Conservation (phyloP, 2,113 vertebrate species). For the Toxotes chatareus region DNA sequence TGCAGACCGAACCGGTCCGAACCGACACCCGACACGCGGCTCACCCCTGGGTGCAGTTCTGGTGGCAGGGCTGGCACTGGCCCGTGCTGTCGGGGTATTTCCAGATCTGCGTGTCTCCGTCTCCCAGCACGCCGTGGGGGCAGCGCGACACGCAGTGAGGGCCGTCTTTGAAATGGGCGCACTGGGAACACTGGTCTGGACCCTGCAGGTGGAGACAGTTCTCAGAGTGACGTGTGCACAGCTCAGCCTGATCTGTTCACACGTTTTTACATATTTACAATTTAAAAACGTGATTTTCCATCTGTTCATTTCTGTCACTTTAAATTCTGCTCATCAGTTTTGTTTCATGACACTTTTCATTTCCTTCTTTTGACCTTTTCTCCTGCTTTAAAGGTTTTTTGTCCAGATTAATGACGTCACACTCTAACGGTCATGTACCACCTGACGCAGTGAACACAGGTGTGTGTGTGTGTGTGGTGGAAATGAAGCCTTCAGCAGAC, state of each 20-base stretch:
- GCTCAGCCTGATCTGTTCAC: background rate
- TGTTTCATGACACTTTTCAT: too few relatives aligned
- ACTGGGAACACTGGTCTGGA: slow-evolving; percentile 87
- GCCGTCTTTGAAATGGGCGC: slow-evolving; percentile 89
- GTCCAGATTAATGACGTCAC: too few relatives aligned
- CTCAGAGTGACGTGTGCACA: too few relatives aligned
- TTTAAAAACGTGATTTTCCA: too few relatives aligned
- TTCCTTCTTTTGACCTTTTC: too few relatives aligned
- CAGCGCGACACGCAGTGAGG: slow-evolving; percentile 89
- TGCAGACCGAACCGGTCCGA: background rate
- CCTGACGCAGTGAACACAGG: background rate
- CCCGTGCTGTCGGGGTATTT: slow-evolving; percentile 85
- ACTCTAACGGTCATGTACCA: too few relatives aligned
- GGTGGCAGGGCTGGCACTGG: slow-evolving; percentile 89
- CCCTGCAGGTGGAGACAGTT: slow-evolving; percentile 79
- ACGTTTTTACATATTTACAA: too few relatives aligned
- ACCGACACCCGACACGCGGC: background rate
- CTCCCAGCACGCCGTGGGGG: slow-evolving; percentile 85
- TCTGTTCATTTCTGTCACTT: too few relatives aligned
- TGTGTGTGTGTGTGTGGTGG: background rate
- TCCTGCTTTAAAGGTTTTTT: too few relatives aligned
- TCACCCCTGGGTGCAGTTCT: slow-evolving; percentile 91
- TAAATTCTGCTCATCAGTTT: too few relatives aligned
- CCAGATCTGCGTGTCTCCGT: slow-evolving; percentile 87
- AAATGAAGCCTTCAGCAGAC: background rate